Base-by-base conservation (phyloP, 2,113 vertebrate species). In the Leptobrachium leishanense region DNA sequence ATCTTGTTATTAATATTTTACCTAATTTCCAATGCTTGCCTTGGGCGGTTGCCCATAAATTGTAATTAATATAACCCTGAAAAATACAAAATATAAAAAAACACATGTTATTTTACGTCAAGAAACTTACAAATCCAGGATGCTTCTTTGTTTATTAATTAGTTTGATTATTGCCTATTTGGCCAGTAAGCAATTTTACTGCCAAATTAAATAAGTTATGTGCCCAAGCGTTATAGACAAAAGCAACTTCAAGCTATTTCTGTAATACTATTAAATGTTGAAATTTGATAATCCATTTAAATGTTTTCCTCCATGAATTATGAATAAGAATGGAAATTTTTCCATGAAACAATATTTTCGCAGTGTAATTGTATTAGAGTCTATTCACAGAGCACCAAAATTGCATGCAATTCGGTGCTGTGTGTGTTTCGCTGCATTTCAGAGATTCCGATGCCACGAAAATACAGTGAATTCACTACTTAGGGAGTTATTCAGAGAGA, bases 231-330 rank as follows among this genome's bases (percentile, higher is more conserved):
- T 82, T 87, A 81, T 85, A 44, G 5, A 78, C n/a, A 12, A 72
- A 82, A 70, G 44, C 76, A 72, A 82, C 77, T 82, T 86, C 76
- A 84, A 86, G 81, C 39, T 5, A 68, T 75, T 85, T 43, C 73
- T 85, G 31, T 70, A 83, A 1, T 82, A 46, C 82, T 68, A 75
- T 81, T 87, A 59, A 82, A 83, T 86, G 77, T 43, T 81, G 13
- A 76, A 79, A 81, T 85, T 74, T 81, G 76, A 31, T 85, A 84
- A 5, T 75, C 68, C 79, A 77, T 71, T 88, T 86, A 76, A 84
- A 59, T 83, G 82, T 15, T 79, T 80, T 68, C 55, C 65, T 43
- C 15, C 72, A 44, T n/a, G 50, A 72, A 65, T 54, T 69, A 72
- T 72, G 71, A 46, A 70, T 1, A 31, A 31, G 20, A 31, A 31